phyloP scores from a whole-genome alignment of 2,113 vertebrate genomes.

The Pachypanchax playfairii region DNA sequence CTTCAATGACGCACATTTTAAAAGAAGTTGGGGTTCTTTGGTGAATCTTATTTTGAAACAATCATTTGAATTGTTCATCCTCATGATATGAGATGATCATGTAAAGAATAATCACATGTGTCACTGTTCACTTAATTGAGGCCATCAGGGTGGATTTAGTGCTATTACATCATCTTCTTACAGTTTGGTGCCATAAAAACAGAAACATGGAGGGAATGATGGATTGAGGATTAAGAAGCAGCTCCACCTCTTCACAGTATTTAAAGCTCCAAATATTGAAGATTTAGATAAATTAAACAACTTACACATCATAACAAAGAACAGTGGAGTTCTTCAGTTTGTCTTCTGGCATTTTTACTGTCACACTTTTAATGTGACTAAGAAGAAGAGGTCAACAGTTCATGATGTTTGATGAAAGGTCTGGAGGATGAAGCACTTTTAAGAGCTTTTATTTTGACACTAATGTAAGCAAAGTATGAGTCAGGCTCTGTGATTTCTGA shows the following conservation, averaged over 20 bases:
- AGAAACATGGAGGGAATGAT: conserved; percentile 54
- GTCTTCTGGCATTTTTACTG: conserved; percentile 34
- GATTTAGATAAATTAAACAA: conserved; percentile 63
- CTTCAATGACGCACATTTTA: too few species aligned
- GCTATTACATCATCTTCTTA: conserved; percentile 64
- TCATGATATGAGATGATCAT: conserved; percentile 31
- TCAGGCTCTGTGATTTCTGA: conserved; percentile 62
- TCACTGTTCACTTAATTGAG: conserved; percentile 48
- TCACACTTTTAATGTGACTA: conserved; percentile 12
- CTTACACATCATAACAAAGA: conserved; percentile 48
- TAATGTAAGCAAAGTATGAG: conserved; percentile 56
- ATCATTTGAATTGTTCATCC: conserved; percentile 8
- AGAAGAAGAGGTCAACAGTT: conserved; percentile 31
- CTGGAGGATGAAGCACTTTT: conserved; percentile 46
- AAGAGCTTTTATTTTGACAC: conserved; percentile 59
- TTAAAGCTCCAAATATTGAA: conserved; percentile 58
- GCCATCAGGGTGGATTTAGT: conserved; percentile 30
- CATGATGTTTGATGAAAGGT: conserved; percentile 42
- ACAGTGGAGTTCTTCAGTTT: conserved; percentile 2
- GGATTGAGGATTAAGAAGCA: conserved; percentile 41
- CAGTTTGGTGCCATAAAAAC: conserved; percentile 21
- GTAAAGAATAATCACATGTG: conserved; percentile 33
- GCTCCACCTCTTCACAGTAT: conserved; percentile 44
- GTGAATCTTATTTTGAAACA: too few species aligned
- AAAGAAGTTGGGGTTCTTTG: too few species aligned